phyloP scores from a whole-genome alignment of 1,140 invertebrate genomes.

The Heliconius himera region DNA sequence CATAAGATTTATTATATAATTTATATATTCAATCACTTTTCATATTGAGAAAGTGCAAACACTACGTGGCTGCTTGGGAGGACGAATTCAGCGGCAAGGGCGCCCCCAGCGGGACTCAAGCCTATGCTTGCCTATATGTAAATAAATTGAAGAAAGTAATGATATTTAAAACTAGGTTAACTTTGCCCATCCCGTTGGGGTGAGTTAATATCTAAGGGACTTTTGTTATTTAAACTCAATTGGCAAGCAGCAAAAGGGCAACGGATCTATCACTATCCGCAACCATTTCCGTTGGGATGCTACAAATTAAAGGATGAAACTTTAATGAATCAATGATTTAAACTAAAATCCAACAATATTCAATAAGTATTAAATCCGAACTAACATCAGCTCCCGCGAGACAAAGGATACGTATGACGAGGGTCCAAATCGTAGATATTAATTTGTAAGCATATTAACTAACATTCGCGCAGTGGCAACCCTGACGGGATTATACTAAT shows the following conservation, averaged over 20 bases:
- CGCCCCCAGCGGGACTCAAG: too few species aligned
- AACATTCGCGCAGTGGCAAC: constrained; percentile 41
- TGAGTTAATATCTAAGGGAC: background rate
- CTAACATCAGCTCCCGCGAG: constrained; percentile 25
- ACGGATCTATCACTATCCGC: background rate
- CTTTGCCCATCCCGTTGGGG: background rate
- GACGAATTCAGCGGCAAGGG: too few species aligned
- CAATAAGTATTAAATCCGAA: constrained; percentile 10
- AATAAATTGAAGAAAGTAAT: background rate
- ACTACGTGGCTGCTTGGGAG: too few species aligned
- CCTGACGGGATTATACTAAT: constrained; percentile 45
- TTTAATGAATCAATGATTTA: constrained; percentile 12
- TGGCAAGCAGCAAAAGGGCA: background rate
- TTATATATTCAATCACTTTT: too few species aligned
- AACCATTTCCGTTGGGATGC: background rate
- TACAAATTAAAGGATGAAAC: constrained; percentile 8
- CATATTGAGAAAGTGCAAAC: too few species aligned
- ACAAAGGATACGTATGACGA: constrained; percentile 54
- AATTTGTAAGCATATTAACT: constrained; percentile 78
- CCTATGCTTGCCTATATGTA: background rate
- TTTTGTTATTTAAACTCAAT: background rate
- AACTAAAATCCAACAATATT: constrained; percentile 8
- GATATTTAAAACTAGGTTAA: background rate
- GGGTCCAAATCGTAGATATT: constrained; percentile 77
- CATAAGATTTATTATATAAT: too few species aligned